phyloP scores from a whole-genome alignment of 2,888 invertebrate species.

The Synanthedon vespiformis region DNA sequence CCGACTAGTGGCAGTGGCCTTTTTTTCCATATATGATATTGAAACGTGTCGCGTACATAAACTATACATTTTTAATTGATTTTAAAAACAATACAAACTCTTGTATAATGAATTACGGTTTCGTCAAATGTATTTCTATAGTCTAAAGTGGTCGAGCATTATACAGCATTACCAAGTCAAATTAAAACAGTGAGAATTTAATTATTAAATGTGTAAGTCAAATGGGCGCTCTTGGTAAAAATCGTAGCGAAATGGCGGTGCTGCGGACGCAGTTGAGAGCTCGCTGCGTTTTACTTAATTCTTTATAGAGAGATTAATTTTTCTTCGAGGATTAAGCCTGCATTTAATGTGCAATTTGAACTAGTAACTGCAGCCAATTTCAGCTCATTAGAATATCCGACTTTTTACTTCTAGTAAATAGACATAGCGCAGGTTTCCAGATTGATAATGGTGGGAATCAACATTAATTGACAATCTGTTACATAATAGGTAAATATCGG shows the following conservation, averaged over 20 bases:
- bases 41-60: no score
- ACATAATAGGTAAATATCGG: neutral
- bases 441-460: no score
- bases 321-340: neutral
- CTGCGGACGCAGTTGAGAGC: slow-evolving; percentile 16
- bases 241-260: slow-evolving; percentile 24
- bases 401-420: no score
- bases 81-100: no score
- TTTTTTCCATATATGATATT: no score
- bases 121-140: neutral
- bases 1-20: no score
- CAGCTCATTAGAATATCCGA: no score
- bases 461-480: no score
- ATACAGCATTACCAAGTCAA: slow-evolving; percentile 44
- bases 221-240: slow-evolving; percentile 55
- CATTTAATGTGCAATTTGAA: neutral
- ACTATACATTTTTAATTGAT: no score
- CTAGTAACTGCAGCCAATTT: no score
- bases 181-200: slow-evolving; percentile 64
- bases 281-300: slow-evolving; percentile 39
- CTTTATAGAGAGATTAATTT: slow-evolving; percentile 13
- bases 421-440: no score
- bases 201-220: slow-evolving; percentile 48
- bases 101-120: neutral
- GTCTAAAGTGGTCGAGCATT: slow-evolving; percentile 17